These are phyloP conservation scores for Anastrepha obliqua DNA, from an alignment of 1,140 invertebrate genomes.

Conservation along the genomic window DNA sequence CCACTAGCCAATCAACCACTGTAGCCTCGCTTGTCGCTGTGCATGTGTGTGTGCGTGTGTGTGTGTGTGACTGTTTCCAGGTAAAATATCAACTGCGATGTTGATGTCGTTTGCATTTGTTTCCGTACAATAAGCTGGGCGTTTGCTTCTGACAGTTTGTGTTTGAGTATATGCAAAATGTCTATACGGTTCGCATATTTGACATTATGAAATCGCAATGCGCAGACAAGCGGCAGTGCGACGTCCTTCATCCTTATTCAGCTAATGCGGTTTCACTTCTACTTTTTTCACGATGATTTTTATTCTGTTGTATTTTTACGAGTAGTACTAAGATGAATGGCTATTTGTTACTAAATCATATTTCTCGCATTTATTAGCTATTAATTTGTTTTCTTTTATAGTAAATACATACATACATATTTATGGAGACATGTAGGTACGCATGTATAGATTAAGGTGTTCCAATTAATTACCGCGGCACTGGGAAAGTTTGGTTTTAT, in stretches of 20 bases:
- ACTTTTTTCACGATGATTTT: background rate
- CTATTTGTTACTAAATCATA: background rate
- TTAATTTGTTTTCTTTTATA: background rate
- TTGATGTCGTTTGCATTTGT: constrained; percentile 44
- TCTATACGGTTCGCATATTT: background rate
- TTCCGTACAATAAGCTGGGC: constrained; percentile 43
- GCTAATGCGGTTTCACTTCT: background rate
- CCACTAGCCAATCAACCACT: background rate
- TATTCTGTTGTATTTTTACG: background rate
- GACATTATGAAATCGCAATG: constrained; percentile 35
- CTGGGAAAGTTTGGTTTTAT: no score
- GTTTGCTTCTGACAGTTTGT: constrained; percentile 49
- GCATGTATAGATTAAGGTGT: background rate
- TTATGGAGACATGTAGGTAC: background rate
- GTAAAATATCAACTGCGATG: constrained; percentile 20
- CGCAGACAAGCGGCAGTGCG: background rate
- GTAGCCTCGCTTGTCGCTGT: background rate
- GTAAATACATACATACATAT: background rate
- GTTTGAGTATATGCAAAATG: constrained; percentile 25
- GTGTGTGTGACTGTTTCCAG: background rate
- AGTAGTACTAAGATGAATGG: background rate
- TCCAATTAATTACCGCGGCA: no score
- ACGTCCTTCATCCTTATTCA: background rate
- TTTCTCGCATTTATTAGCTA: background rate
- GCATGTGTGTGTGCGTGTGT: background rate